Conservation (phyloP, 1,140 invertebrate genomes). For the Drosophila grimshawi region DNA sequence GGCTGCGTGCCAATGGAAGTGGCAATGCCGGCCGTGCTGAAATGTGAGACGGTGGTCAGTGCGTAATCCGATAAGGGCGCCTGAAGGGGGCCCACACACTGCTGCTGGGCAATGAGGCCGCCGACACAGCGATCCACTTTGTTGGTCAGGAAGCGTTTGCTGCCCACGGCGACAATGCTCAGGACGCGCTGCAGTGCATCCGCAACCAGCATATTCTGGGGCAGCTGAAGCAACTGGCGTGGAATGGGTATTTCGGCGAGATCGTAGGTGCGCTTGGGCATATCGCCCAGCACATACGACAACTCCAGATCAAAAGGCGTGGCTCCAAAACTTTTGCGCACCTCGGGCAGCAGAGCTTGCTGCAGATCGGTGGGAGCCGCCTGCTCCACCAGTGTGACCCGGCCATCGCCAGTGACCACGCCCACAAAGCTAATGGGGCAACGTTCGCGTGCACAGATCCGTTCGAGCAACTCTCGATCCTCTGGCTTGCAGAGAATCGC, state of each 20-base stretch:
- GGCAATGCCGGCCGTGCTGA: conserved; percentile 91
- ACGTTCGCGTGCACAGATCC: conserved; percentile 93
- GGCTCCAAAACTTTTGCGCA: conserved; percentile 28
- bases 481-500: conserved; percentile 91
- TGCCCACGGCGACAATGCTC: conserved; percentile 94
- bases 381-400: conserved; percentile 90
- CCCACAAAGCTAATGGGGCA: conserved; percentile 98
- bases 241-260: conserved; percentile 77
- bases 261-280: conserved; percentile 84
- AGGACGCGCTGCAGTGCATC: conserved; percentile 92
- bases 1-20: conserved; percentile 98
- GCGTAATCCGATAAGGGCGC: conserved; percentile 97
- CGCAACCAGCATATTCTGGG: conserved; percentile 84
- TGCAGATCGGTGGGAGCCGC: conserved; percentile 84
- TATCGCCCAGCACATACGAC: conserved; percentile 92
- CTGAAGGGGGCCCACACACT: conserved; percentile 98
- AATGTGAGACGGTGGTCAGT: conserved; percentile 93
- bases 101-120: conserved; percentile 98
- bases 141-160: conserved; percentile 97
- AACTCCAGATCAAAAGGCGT: conserved; percentile 93
- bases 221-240: conserved; percentile 28
- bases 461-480: conserved; percentile 88
- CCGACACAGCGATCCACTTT: conserved; percentile 98
- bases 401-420: conserved; percentile 94
- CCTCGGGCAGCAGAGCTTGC: conserved; percentile 61